Base-by-base conservation (phyloP, 2,888 invertebrate genomes). In the Panopea generosa region DNA sequence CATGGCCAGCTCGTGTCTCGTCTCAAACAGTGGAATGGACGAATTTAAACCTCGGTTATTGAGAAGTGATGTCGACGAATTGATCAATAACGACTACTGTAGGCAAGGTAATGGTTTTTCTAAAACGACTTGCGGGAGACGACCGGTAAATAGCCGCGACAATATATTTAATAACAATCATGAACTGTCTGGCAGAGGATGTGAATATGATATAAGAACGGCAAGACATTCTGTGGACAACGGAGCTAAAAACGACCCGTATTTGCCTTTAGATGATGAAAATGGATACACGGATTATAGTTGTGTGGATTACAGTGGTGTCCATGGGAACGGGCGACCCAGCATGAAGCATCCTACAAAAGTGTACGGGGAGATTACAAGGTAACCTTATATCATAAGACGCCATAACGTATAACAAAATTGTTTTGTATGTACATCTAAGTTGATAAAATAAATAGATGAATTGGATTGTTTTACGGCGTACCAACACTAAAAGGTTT, bases 321-420 rank as follows among this genome's bases (percentile, higher is more conserved):
- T 98, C 96, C 53, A 99, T 94, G 59, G 96, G 95, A 71, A 98
- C 93, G 70, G 99, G 96, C 24, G 96, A 95, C 50, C 95, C 95
- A 40, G 96, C 96, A 11, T 98, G 97, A 80, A 96, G 94, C 77
- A 97, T 85, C 81, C 99, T 95, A 90, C 98, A 97, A 94, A 97
- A 98, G 89, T 99, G 93, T 80, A 99, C 94, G 6, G 98, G 95
- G 91, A 96, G 96, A 93, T 99, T 99, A 92, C 98, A 97, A 57
- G 94, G 94, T 60, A 99, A 62, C 49, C 20, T 33, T 2, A n/a
- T 40, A 18, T 38, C 9, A n/a, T n/a, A n/a, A n/a, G n/a, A n/a
- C n/a, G n/a, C n/a, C n/a, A n/a, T n/a, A n/a, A n/a, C n/a, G n/a
- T n/a, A n/a, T n/a, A n/a, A n/a, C n/a, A n/a, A n/a, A n/a, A n/a